Base-by-base conservation (phyloP, 2,113 vertebrate genomes). In the Corythaeola cristata region DNA sequence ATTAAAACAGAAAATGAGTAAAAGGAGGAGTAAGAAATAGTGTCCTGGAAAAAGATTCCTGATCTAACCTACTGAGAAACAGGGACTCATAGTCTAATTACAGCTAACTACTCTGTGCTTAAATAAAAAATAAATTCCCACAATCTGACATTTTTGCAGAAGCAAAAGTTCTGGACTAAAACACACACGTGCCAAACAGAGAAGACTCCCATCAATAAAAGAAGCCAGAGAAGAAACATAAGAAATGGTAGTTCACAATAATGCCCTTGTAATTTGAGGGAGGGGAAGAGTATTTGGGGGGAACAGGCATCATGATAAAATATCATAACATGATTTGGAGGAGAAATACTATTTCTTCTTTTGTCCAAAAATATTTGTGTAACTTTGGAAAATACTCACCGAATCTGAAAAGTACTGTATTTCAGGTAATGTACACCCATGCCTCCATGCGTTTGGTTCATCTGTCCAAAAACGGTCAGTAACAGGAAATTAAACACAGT, bases 101-200 rank as follows among this genome's bases (percentile, higher is more conserved):
- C 20, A 44, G 30, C 4, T 50, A 86, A 50, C 19, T 50, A 13
- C 14, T 60, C 37, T 37, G 5, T 24, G 4, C 23, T 71, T 59
- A 58, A 77, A 30, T 59, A 17, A 85, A 81, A 73, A 72, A 60
- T 15, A 16, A 85, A 64, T 37, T 8, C 86, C 3, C 2, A 11
- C 30, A 74, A 44, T 37, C 17, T 69, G 27, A 69, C 17, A 17
- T 22, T 78, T 90, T 68, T 35, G 2, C 22, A 80, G 39, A 62
- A 86, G 7, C 5, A 53, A 30, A 49, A 55, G 3, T 41, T 55
- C 8, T 37, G 11, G 9, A 45, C 27, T 58, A 39, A 93, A 92
- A 33, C 30, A 80, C 27, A 7, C 11, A 4, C 0, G 0, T 22
- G 2, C 19, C 16, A 63, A 84, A 15, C 11, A 52, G 12, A 41